Percentiles rank a stretch among this genome's conserved stretches.
Evolutionary conservation across 2,113 vertebrate genomes (phyloP).

Genomic region (Pachyramphus minor): DNA sequence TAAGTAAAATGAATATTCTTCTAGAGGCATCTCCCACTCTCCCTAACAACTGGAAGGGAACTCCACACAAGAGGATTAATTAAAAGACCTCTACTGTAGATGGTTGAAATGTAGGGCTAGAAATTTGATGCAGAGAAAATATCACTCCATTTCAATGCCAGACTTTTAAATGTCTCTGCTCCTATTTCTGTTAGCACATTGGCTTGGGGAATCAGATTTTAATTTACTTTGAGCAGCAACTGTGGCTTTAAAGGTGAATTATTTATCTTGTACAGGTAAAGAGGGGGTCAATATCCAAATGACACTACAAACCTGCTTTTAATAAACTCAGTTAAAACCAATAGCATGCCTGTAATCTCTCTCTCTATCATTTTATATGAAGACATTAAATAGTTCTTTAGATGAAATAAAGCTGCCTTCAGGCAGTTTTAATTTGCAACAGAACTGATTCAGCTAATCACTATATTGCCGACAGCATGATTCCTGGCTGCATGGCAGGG

Average conservation of each 20-base stretch:
- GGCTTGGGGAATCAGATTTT: background rate
- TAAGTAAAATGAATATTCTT: background rate
- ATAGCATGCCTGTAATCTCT: background rate
- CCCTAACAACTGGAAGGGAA: background rate
- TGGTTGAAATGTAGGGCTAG: background rate
- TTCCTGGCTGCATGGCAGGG: background rate
- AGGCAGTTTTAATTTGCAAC: slow-evolving; percentile 11
- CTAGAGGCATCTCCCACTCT: background rate
- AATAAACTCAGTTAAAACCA: background rate
- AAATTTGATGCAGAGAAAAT: background rate
- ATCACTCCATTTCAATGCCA: background rate
- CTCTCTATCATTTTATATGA: background rate
- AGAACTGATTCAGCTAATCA: background rate
- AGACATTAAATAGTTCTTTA: background rate
- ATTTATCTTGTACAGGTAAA: background rate
- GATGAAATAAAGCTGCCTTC: background rate
- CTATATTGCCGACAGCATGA: background rate
- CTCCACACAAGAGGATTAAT: background rate
- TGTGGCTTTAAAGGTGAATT: background rate
- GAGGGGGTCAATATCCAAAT: background rate
- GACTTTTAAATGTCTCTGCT: background rate
- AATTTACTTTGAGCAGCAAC: background rate
- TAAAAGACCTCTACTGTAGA: background rate
- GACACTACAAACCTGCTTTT: background rate
- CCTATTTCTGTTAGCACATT: background rate